These are phyloP conservation scores for Jacana jacana DNA, from an alignment of 2,113 vertebrate genomes.

Conservation along the genomic window DNA sequence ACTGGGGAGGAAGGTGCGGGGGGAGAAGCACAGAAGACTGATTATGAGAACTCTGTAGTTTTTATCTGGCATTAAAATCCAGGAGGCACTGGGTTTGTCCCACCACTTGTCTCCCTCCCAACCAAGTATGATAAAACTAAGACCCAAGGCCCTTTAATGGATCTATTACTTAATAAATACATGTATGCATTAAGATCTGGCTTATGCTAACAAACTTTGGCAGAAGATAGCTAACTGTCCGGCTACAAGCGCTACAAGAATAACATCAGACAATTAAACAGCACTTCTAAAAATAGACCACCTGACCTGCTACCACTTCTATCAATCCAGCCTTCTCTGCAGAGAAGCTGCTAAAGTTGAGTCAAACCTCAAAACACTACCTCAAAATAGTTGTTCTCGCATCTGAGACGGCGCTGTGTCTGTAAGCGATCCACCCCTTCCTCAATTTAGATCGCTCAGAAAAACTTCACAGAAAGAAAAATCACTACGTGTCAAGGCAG, in stretches of 20 bases:
- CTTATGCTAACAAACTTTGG: neutral
- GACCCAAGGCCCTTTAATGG: neutral
- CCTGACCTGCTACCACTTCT: conserved; percentile 34
- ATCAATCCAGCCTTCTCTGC: conserved; percentile 13
- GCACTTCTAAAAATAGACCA: conserved; percentile 18
- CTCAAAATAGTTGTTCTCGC: neutral
- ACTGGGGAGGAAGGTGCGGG: too few relatives aligned
- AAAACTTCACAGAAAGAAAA: neutral
- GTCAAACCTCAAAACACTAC: conserved; percentile 38
- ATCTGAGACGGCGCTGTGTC: neutral
- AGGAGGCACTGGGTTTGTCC: neutral
- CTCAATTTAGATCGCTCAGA: conserved; percentile 12
- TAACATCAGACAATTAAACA: conserved; percentile 8
- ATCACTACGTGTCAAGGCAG: conserved; percentile 11
- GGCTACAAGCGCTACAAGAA: neutral
- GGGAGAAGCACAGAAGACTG: accelerated
- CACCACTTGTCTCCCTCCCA: neutral
- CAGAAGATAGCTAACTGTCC: neutral
- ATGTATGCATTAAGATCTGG: neutral
- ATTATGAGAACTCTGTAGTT: accelerated
- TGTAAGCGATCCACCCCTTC: conserved; percentile 36
- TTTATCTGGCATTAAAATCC: neutral
- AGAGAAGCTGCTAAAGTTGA: conserved; percentile 10
- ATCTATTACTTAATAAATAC: neutral
- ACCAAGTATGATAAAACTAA: neutral